phyloP scores from a whole-genome alignment of 2,797 vertebrate species.

The Tympanoctomys barrerae region DNA sequence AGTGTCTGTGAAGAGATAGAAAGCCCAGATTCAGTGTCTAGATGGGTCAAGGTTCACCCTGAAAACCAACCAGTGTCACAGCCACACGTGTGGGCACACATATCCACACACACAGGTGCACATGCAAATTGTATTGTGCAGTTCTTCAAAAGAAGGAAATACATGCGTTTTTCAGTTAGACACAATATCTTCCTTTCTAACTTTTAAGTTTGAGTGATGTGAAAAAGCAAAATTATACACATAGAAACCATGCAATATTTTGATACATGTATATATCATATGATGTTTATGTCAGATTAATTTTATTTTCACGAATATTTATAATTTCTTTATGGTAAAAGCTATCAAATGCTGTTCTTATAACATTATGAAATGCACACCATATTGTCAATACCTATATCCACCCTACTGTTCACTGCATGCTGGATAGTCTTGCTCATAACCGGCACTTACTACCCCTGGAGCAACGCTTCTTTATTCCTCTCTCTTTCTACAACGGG shows the following conservation, averaged over 20 bases:
- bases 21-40: not conserved
- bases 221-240: not conserved
- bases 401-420: not conserved
- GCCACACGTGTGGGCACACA: no score
- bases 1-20: not conserved
- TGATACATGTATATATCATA: not conserved
- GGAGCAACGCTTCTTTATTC: not conserved
- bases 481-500: no score
- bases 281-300: not conserved
- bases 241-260: not conserved
- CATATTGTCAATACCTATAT: not conserved
- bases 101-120: not conserved
- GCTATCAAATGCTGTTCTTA: not conserved
- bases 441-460: not conserved
- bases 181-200: not conserved
- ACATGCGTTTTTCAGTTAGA: not conserved
- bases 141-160: not conserved
- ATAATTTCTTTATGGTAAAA: not conserved
- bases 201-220: not conserved
- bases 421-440: not conserved
- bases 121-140: not conserved
- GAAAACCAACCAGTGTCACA: not conserved
- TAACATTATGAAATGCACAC: not conserved
- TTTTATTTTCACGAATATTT: not conserved
- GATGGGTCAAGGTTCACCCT: not conserved